Evolutionary conservation across 2,113 vertebrate genomes (phyloP).

Genomic region (Sula dactylatra): DNA sequence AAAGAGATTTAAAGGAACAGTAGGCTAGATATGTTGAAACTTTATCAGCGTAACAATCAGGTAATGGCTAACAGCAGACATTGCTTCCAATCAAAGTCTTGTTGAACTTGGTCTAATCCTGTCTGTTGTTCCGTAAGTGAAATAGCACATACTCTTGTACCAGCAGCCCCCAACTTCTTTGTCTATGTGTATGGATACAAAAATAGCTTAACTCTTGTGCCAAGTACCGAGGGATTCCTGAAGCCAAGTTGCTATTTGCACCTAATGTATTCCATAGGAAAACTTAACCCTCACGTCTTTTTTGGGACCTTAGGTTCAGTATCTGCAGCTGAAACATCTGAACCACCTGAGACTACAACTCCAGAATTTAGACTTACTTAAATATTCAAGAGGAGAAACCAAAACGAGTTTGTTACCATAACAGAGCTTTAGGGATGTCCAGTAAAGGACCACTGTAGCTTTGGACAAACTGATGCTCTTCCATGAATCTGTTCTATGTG

Average conservation of each 20-base stretch:
- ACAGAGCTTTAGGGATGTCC: not conserved
- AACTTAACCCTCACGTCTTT: not conserved
- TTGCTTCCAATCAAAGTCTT: not conserved
- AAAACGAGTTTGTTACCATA: not conserved
- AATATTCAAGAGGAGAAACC: not conserved
- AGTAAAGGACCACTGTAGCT: not conserved
- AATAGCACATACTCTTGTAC: not conserved
- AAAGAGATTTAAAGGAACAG: conserved; percentile 40
- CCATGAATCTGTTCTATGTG: not conserved
- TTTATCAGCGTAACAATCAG: not conserved
- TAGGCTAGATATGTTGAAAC: conserved; percentile 3
- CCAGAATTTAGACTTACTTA: not conserved
- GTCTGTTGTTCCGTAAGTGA: not conserved
- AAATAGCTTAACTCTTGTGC: not conserved
- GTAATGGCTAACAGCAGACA: not conserved
- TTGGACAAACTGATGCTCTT: not conserved
- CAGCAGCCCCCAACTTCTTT: not conserved
- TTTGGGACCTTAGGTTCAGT: not conserved
- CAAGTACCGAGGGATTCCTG: not conserved
- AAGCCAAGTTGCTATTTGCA: not conserved
- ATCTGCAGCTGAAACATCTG: not conserved
- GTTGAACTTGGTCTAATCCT: not conserved
- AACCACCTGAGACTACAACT: not conserved
- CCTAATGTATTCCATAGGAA: not conserved
- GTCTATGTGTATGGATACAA: not conserved